Percentiles rank a stretch among this genome's conserved stretches.
phyloP scores from a whole-genome alignment of 1,140 invertebrate genomes.

The Drosophila willistoni region DNA sequence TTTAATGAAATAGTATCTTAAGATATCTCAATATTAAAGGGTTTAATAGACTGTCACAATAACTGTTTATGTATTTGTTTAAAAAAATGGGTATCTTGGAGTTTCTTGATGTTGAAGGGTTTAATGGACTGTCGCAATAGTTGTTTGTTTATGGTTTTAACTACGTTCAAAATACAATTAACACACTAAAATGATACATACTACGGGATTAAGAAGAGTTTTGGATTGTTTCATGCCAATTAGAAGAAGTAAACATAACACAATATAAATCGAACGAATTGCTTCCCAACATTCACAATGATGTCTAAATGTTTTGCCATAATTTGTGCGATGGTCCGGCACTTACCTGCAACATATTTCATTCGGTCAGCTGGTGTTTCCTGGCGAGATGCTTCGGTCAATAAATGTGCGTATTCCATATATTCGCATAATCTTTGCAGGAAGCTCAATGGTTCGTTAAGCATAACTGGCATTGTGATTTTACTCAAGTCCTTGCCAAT shows the following conservation, averaged over 20 bases:
- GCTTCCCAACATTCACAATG: background rate
- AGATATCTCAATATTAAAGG: too few relatives aligned
- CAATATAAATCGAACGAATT: background rate
- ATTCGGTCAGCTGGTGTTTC: constrained; percentile 91
- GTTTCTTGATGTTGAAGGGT: too few relatives aligned
- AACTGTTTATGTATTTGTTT: too few relatives aligned
- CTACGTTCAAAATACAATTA: background rate
- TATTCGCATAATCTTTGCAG: constrained; percentile 97
- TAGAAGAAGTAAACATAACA: background rate
- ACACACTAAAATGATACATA: background rate
- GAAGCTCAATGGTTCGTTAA: constrained; percentile 98
- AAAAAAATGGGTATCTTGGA: too few relatives aligned
- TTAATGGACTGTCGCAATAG: too few relatives aligned
- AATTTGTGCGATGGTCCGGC: background rate
- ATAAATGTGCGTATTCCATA: constrained; percentile 95
- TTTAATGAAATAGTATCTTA: background rate
- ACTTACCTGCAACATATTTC: constrained; percentile 86
- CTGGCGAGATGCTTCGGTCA: constrained; percentile 90
- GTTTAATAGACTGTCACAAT: too few relatives aligned
- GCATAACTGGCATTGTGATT: constrained; percentile 98
- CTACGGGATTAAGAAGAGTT: background rate
- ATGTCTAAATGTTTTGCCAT: constrained; percentile 20
- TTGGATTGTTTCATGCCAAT: background rate
- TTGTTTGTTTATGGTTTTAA: too few relatives aligned
- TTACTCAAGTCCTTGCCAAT: constrained; percentile 98